Base-by-base conservation (phyloP, 2,888 invertebrate genomes). In the Patella ulyssiponensis region DNA sequence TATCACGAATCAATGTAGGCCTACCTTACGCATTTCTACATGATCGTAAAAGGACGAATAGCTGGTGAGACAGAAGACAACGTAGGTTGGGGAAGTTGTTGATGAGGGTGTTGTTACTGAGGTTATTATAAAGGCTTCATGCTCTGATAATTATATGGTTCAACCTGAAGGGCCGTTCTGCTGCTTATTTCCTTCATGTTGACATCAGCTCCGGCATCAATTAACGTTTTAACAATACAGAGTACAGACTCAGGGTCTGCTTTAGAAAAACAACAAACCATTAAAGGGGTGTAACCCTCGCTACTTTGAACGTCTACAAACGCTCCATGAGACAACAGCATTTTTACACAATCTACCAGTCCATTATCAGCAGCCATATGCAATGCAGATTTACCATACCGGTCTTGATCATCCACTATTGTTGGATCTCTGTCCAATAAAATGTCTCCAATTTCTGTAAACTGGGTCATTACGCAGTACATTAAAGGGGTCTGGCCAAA, bases 401-500 rank as follows among this genome's bases (percentile, higher is more conserved):
- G 81, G 77, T 86, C 87, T 56, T 80, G 77, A n/a, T 80, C 77
- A 72, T 85, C 77, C 0, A 82, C 78, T 2, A 84, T 77, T 7
- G 77, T 77, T 15, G 76, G 75, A 52, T 82, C 78, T 20, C 80
- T 75, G 15, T 74, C 73, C 27, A 88, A 73, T 20, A 87, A 71
- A 20, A 86, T 81, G 72, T 86, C 85, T 1, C 86, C 86, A 72
- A 89, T 83, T 23, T 89, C 85, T 20, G 77, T 78, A 79, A 85
- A 84, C 76, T 87, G 82, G 11, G 84, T 81, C 7, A 81, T 75
- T 7, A 88, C 83, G 73, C 86, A 85, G 70, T 86, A 85, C 86
- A 88, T 86, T 27, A 90, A 82, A 0, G 90, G 90, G 1, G 89
- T 87, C 80, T 88, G 88, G 11, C 88, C 86, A 89, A 88, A 90